Evolutionary conservation across 2,888 invertebrate genomes (phyloP), one percentile per base, ranked within the genome.

Genomic region (Acanthococcus lagerstroemiae): DNA sequence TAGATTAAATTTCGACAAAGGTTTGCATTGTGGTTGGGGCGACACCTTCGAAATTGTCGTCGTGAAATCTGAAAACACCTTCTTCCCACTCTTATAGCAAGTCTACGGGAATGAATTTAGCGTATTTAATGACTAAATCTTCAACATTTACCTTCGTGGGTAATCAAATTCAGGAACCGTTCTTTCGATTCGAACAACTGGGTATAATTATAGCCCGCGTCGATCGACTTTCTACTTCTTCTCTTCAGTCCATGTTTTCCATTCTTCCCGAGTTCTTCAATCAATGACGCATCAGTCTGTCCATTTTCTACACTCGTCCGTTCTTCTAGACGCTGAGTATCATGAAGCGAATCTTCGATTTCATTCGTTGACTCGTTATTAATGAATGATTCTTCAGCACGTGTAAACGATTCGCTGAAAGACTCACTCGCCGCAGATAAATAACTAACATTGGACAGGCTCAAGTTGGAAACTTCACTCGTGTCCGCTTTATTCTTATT

Each of bases 111-210:
- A n/a, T n/a, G n/a, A n/a, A n/a, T n/a, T n/a, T n/a, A n/a, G n/a
- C n/a, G n/a, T n/a, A n/a, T n/a, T n/a, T n/a, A n/a, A n/a, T n/a
- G n/a, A n/a, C n/a, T n/a, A n/a, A n/a, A n/a, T n/a, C n/a, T n/a
- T n/a, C n/a, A 5, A 45, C n/a, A 30, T 9, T 5, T 55, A 65
- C 66, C 66, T 57, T 66, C 66, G 25, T 56, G 56, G 5, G 22
- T 24, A 19, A 50, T 37, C n/a, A 66, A 48, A 26, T 50, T 56
- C 3, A 56, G 4, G 22, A 66, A 22, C 46, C 57, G 48, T 6
- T 56, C 66, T 2, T 66, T 45, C 4, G 57, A 30, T n/a, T 50
- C 66, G 30, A 66, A 66, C 17, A 66, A n/a, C 15, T 57, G 45
- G 3, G 22, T 30, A 24, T 66, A 66, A 56, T 46, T 30, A 21